These are phyloP conservation scores for Anastrepha obliqua DNA, from an alignment of 1,140 invertebrate genomes.

Conservation along the genomic window DNA sequence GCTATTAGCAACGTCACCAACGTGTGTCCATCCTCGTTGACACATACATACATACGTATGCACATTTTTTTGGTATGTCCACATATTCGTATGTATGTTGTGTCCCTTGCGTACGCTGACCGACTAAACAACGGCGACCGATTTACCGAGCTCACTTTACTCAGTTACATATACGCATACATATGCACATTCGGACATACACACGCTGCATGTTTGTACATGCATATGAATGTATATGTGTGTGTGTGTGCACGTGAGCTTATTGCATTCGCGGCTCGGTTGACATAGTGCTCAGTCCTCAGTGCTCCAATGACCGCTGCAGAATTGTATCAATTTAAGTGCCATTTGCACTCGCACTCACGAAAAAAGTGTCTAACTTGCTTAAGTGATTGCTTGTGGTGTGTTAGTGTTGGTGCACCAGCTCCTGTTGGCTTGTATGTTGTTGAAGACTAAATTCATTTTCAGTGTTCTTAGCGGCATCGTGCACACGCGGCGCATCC, in stretches of 20 bases:
- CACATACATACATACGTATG: background rate
- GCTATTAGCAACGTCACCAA: conserved; percentile 43
- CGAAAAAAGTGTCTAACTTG: background rate
- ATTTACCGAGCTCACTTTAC: conserved; percentile 10
- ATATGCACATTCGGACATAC: background rate
- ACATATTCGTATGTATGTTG: background rate
- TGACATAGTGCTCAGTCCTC: background rate
- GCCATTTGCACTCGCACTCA: conserved; percentile 4
- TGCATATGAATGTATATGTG: background rate
- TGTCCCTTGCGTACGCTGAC: conserved; percentile 31
- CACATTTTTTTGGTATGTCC: background rate
- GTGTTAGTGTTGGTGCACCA: background rate
- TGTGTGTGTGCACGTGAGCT: background rate
- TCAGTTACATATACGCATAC: background rate
- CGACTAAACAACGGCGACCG: background rate
- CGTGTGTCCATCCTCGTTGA: background rate
- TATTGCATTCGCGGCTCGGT: background rate
- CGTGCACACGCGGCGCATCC: background rate
- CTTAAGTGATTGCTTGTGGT: conserved; percentile 31
- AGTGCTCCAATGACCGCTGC: too few relatives aligned
- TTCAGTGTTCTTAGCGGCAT: background rate
- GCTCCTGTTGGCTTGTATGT: background rate
- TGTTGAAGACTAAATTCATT: background rate
- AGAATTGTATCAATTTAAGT: conserved; percentile 38
- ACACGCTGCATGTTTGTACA: background rate